These are phyloP conservation scores for Tetrax tetrax DNA, from an alignment of 2,113 vertebrate genomes.

Conservation along the genomic window DNA sequence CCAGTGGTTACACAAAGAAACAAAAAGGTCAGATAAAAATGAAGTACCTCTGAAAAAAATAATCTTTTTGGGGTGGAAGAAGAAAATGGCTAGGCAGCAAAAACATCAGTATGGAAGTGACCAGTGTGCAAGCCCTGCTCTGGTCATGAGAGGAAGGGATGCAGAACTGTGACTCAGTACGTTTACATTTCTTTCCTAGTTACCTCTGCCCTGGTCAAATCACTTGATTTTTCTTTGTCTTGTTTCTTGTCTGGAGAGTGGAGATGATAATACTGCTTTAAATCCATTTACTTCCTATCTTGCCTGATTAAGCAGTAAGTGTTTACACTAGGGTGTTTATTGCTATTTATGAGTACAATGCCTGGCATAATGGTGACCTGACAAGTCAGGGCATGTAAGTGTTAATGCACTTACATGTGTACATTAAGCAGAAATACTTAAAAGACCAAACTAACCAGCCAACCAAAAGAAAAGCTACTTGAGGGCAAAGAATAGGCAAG, in stretches of 20 bases:
- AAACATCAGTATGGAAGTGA: neutral
- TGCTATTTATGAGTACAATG: neutral
- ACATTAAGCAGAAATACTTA: neutral
- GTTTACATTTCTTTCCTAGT: neutral
- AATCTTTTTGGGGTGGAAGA: neutral
- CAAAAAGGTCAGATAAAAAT: neutral
- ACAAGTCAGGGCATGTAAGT: fast-evolving
- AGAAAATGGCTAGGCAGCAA: neutral
- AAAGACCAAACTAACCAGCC: neutral
- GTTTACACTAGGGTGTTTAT: neutral
- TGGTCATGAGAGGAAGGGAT: neutral
- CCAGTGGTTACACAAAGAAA: neutral
- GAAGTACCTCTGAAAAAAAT: neutral
- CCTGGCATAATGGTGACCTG: neutral
- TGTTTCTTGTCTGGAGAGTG: neutral
- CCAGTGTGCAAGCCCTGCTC: neutral
- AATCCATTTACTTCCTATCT: neutral
- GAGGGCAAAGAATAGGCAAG: neutral
- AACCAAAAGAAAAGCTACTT: neutral
- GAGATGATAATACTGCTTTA: neutral
- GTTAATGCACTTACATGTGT: neutral
- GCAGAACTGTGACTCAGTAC: neutral
- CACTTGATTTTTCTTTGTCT: neutral
- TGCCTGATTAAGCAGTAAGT: neutral
- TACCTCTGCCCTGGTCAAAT: neutral